Percentiles rank a stretch among this genome's conserved stretches.
Conservation (phyloP, 2,797 vertebrate genomes). For the Cygnus olor region DNA sequence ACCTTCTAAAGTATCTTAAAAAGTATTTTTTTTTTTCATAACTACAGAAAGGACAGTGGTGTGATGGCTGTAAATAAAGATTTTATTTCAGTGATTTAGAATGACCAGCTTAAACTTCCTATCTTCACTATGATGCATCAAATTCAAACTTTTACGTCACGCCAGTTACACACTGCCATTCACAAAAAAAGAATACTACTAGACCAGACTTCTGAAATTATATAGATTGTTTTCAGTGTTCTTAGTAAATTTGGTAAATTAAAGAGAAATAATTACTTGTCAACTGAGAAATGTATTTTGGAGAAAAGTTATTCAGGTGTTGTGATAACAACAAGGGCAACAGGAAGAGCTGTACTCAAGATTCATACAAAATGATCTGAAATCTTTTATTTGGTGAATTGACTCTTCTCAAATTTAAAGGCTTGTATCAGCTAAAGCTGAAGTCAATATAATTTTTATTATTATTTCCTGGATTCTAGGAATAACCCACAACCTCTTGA, state of each 20-base stretch:
- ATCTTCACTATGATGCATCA: conserved; percentile 12
- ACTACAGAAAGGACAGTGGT: conserved; percentile 27
- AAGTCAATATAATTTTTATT: background rate
- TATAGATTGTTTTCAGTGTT: background rate
- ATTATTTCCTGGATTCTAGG: background rate
- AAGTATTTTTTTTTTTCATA: background rate
- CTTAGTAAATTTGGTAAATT: background rate
- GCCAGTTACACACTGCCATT: conserved; percentile 45
- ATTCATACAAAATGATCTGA: background rate
- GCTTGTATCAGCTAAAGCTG: background rate
- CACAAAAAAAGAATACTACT: conserved; percentile 27
- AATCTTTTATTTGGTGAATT: background rate
- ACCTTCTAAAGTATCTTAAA: background rate
- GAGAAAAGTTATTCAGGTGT: background rate
- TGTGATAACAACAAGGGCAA: background rate
- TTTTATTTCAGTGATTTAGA: conserved; percentile 59
- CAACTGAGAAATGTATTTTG: background rate
- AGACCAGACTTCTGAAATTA: conserved; percentile 17
- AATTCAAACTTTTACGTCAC: conserved; percentile 49
- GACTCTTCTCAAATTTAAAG: background rate
- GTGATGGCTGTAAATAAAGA: conserved; percentile 7
- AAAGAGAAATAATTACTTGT: background rate
- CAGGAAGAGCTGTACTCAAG: background rate
- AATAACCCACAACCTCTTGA: background rate
- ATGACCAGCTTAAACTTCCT: conserved; percentile 39